Base-by-base conservation (phyloP, 2,888 invertebrate genomes). In the Azorinus chamasolen region DNA sequence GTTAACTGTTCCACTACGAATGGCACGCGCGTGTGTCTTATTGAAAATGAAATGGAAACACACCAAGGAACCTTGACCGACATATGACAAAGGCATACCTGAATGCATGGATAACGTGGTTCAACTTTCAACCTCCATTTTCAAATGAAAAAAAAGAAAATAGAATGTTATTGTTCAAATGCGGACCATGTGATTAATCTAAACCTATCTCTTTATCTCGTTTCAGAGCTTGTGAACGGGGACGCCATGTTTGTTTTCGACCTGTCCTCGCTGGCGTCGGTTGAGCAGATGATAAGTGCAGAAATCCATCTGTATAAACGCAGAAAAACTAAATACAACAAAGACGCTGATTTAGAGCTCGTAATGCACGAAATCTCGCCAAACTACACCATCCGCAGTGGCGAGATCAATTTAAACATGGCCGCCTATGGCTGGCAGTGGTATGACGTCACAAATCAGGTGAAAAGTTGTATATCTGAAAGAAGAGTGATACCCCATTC, bases 231-330 rank as follows among this genome's bases (percentile, higher is more conserved):
- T 22, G 85, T 91, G 20, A 87, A 95, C 64, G 88, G 88, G 18
- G 84, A 90, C 73, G 83, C 89, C 20, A 90, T 93, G 88, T 89
- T 93, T 74, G 80, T 93, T n/a, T 93, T 93, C 86, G 93, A 93
- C 80, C 79, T 93, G 77, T 90, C 90, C 18, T 91, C 93, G 6
- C 79, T 93, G 22, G 78, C 82, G 45, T 80, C 87, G 4, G 83
- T 88, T 0, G 93, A 93, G 81, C 87, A 87, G 53, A 86, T 93
- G 24, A 83, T 92, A 54, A 88, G 88, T 62, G 93, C 91, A 24
- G 93, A 93, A 73, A 88, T 93, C 37, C 93, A 93, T 83, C 83
- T 93, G 16, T 92, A 89, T 85, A 90, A 88, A 83, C 83, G 86
- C 32, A 87, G 84, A 62, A 77, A 78, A 45, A 74, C 71, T 14